Conservation (phyloP, 1,140 invertebrate species). For the Trichomalopsis sarcophagae region DNA sequence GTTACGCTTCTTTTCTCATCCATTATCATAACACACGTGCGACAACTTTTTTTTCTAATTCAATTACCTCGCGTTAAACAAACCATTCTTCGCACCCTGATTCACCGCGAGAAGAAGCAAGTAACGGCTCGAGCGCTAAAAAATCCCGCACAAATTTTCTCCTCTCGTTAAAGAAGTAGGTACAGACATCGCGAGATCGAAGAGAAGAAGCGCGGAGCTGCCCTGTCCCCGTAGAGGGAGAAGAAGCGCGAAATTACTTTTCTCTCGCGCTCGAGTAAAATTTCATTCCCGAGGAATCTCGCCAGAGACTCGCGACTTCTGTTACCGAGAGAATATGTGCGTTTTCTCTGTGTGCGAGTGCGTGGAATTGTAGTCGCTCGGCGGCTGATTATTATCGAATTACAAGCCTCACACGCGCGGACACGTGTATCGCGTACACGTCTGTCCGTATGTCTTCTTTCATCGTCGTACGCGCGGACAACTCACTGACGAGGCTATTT, state of each 20-base stretch:
- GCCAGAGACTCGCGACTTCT: no score
- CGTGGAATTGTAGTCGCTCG: neutral
- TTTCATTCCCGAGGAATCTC: neutral
- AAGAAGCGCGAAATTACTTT: neutral
- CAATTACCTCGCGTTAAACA: neutral
- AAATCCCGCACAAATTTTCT: neutral
- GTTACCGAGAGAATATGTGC: neutral
- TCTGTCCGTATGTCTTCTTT: neutral
- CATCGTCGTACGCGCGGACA: no score
- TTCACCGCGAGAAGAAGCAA: neutral
- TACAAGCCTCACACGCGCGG: conserved; percentile 13
- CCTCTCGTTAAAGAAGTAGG: neutral
- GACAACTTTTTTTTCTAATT: neutral
- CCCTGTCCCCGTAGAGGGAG: no score
- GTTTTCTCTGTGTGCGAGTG: neutral
- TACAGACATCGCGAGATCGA: no score
- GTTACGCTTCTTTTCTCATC: no score
- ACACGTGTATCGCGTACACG: neutral
- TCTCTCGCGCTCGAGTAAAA: neutral
- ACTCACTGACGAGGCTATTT: neutral
- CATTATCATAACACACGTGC: no score
- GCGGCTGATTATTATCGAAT: conserved; percentile 36
- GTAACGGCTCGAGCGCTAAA: no score
- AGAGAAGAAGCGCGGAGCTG: no score
- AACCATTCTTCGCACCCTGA: neutral